These are phyloP conservation scores for Typhlichthys subterraneus DNA, from an alignment of 2,797 vertebrate species.

Conservation along the genomic window DNA sequence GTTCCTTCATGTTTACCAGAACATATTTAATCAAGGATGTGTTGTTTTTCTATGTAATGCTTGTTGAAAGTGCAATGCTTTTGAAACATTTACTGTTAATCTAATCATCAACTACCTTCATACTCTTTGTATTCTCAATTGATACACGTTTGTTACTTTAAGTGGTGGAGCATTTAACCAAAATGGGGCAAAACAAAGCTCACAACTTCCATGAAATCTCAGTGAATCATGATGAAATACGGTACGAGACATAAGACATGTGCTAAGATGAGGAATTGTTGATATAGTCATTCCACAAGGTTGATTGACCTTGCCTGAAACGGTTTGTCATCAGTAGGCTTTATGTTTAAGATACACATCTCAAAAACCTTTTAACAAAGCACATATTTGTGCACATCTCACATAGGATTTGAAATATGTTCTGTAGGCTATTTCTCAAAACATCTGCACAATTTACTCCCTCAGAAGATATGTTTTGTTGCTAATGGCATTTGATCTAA, in stretches of 20 bases:
- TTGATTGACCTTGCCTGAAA: conserved; percentile 20
- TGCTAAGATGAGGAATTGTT: conserved; percentile 8
- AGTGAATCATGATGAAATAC: conserved; percentile 15
- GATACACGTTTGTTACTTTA: not conserved
- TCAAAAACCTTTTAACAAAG: not conserved
- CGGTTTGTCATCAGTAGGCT: not conserved
- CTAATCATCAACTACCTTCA: not conserved
- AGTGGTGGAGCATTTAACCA: conserved; percentile 14
- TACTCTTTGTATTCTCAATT: not conserved
- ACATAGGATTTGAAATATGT: no score
- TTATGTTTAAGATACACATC: not conserved
- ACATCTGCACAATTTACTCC: no score
- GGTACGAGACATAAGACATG: conserved; percentile 24
- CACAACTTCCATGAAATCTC: conserved; percentile 32
- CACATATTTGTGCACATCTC: no score
- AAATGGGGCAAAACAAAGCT: conserved; percentile 11
- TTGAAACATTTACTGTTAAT: not conserved
- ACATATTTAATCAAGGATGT: not conserved
- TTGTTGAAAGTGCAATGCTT: conserved; percentile 2
- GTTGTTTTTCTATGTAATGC: not conserved
- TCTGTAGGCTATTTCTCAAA: no score
- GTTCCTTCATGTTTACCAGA: conserved; percentile 24
- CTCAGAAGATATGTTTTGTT: no score
- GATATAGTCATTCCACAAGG: conserved; percentile 28
- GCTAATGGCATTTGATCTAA: no score